A percentile compares a stretch with the other conserved stretches of the same genome.
Conservation (phyloP, 2,113 vertebrate species). For the Hemibagrus wyckioides region DNA sequence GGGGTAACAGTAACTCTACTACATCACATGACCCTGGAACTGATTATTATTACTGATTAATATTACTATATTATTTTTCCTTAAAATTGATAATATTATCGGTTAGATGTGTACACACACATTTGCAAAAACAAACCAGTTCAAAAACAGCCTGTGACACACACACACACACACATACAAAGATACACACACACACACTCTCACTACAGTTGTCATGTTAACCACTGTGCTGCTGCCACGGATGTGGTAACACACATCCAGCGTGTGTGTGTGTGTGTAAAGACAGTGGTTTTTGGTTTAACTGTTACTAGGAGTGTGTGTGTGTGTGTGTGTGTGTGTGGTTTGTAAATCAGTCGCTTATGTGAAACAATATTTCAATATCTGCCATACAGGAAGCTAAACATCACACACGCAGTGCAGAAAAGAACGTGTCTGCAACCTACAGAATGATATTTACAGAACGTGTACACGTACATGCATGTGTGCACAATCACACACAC, state of each 20-base stretch:
- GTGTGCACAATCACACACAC: not conserved
- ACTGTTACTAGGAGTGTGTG: not conserved
- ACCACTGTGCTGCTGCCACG: not conserved
- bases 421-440: not conserved
- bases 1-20: not conserved
- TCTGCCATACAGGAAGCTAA: not conserved
- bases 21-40: not conserved
- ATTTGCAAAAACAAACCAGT: not conserved
- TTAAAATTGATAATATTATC: too few species aligned
- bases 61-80: too few species aligned
- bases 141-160: not conserved
- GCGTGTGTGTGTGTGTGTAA: too few species aligned
- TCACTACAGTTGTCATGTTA: not conserved
- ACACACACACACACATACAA: not conserved
- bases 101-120: not conserved
- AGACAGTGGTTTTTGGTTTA: not conserved
- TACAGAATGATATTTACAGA: too few species aligned
- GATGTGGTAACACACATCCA: not conserved
- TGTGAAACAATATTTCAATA: not conserved
- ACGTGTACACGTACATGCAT: not conserved
- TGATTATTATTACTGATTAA: too few species aligned
- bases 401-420: not conserved
- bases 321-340: conserved; percentile 1
- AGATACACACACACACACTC: not conserved
- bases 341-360: not conserved